Conservation (phyloP, 2,797 vertebrate species). For the Hyperoplus lanceolatus region DNA sequence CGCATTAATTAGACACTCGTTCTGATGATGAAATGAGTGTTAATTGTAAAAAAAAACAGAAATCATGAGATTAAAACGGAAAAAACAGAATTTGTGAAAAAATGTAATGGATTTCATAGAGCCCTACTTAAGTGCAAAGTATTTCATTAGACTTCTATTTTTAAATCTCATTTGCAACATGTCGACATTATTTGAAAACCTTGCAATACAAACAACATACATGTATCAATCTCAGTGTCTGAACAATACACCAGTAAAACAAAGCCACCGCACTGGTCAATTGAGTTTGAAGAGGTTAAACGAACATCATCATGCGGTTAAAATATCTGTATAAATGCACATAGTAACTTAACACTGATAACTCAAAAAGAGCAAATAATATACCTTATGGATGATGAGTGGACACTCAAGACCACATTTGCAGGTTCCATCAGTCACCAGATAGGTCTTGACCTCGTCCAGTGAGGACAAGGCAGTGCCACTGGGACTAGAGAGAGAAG, state of each 20-base stretch:
- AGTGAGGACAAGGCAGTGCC: conserved; percentile 94
- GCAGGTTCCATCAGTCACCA: conserved; percentile 98
- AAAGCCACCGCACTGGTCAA: background rate
- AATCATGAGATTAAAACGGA: too few species aligned
- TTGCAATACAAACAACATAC: background rate
- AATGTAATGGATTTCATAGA: too few species aligned
- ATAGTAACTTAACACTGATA: background rate
- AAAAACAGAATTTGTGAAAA: too few species aligned
- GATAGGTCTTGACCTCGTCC: conserved; percentile 97
- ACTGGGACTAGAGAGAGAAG: conserved; percentile 89
- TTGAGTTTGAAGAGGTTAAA: background rate
- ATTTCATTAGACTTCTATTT: background rate
- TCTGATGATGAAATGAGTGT: too few species aligned
- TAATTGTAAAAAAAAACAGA: too few species aligned
- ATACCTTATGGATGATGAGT: conserved; percentile 97
- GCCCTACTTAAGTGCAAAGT: too few species aligned
- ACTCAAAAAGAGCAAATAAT: background rate
- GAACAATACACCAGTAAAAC: background rate
- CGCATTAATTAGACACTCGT: too few species aligned
- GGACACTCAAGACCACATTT: conserved; percentile 99
- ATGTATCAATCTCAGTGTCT: background rate
- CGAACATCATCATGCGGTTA: background rate
- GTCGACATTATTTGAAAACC: background rate
- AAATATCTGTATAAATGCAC: background rate
- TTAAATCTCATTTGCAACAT: background rate